Percentiles rank a stretch among this genome's conserved stretches.
Evolutionary conservation across 2,797 vertebrate genomes (phyloP).

Genomic region (Parambassis ranga): DNA sequence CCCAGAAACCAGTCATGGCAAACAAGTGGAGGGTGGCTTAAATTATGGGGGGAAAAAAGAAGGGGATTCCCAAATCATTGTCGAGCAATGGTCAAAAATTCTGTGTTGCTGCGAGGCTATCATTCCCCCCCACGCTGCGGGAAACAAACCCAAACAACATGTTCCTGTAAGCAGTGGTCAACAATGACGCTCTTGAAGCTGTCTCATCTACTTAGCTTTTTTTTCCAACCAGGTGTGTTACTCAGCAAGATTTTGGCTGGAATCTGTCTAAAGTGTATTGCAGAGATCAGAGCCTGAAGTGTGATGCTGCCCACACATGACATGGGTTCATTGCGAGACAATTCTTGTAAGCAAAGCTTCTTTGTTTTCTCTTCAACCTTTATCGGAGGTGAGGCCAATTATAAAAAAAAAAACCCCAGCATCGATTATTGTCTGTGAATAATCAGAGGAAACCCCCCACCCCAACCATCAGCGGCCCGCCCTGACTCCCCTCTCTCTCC

Average conservation of each 20-base stretch:
- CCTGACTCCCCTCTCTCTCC: slow-evolving; percentile 9
- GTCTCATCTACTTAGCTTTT: neutral
- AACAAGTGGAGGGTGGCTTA: slow-evolving; percentile 44
- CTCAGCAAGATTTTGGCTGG: slow-evolving; percentile 21
- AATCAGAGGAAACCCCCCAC: slow-evolving; percentile 65
- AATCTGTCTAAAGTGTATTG: neutral
- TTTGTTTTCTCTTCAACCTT: slow-evolving; percentile 1
- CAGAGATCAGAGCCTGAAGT: neutral
- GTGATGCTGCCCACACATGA: slow-evolving; percentile 18
- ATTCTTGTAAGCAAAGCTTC: slow-evolving; percentile 42
- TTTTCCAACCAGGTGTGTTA: slow-evolving; percentile 50
- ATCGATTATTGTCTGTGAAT: slow-evolving; percentile 51
- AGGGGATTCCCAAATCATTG: slow-evolving; percentile 54
- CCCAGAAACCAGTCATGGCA: slow-evolving; percentile 33
- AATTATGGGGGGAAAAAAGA: slow-evolving; percentile 11
- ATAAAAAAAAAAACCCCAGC: slow-evolving; percentile 18
- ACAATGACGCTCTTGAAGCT: slow-evolving; percentile 6
- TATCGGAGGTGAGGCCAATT: slow-evolving; percentile 12
- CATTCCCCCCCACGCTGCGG: neutral
- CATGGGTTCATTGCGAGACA: neutral
- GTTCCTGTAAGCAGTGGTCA: slow-evolving; percentile 48
- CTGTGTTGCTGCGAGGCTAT: slow-evolving; percentile 5
- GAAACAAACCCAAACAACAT: slow-evolving; percentile 12
- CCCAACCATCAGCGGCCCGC: slow-evolving; percentile 3
- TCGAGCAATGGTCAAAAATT: neutral